These are phyloP conservation scores for Cylloceria caligata DNA, from an alignment of 2,888 invertebrate genomes.

Conservation along the genomic window DNA sequence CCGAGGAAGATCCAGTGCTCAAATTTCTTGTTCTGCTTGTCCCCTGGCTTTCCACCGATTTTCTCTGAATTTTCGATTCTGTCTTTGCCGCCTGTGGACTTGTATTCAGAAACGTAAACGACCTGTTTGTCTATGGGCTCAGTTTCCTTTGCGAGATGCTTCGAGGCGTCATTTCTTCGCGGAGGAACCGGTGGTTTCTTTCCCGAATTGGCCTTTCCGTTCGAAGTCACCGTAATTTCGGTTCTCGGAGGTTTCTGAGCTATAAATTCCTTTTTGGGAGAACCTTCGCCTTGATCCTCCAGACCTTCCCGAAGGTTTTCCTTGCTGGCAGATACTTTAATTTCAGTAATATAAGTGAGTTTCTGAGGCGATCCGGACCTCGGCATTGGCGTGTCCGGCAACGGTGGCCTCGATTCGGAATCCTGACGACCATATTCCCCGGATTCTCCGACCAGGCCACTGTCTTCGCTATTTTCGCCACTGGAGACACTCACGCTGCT, in stretches of 20 bases:
- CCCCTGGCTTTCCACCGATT: constrained; percentile 50
- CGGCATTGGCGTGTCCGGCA: constrained; percentile 84
- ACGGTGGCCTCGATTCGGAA: constrained; percentile 80
- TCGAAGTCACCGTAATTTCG: constrained; percentile 77
- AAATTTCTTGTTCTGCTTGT: constrained; percentile 75
- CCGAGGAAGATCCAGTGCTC: constrained; percentile 83
- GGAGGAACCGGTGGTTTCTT: constrained; percentile 86
- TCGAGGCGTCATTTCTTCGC: constrained; percentile 83
- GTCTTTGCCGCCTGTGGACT: constrained; percentile 69
- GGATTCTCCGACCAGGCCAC: constrained; percentile 79
- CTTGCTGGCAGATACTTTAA: constrained; percentile 87
- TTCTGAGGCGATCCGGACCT: constrained; percentile 79
- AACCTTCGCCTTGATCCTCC: constrained; percentile 60
- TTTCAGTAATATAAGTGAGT: constrained; percentile 90
- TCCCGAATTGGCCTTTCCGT: constrained; percentile 78
- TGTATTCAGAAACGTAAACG: constrained; percentile 82
- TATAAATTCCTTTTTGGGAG: constrained; percentile 43
- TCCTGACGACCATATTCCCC: constrained; percentile 75
- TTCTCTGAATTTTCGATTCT: constrained; percentile 57
- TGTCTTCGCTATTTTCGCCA: constrained; percentile 81
- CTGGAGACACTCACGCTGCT: constrained; percentile 82
- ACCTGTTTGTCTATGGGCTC: constrained; percentile 78
- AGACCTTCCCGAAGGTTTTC: constrained; percentile 71
- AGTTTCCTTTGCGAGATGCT: constrained; percentile 72
- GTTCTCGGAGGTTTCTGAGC: constrained; percentile 67